phyloP scores from a whole-genome alignment of 1,140 invertebrate species.

The Palaemon carinicauda region DNA sequence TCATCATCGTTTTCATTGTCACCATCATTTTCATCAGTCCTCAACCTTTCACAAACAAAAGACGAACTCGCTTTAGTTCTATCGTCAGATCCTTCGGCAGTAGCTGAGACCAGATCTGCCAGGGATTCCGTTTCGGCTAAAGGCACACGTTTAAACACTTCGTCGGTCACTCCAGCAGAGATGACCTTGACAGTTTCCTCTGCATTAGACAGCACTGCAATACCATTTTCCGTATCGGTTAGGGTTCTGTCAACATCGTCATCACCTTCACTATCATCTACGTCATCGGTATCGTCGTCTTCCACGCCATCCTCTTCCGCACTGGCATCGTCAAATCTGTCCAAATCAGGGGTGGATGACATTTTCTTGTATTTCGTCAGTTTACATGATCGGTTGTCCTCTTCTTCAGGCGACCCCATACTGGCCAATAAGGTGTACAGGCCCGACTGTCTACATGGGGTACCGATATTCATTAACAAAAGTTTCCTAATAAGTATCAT shows the following conservation, averaged over 20 bases:
- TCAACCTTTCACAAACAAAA: too few relatives aligned
- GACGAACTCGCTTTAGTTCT: too few relatives aligned
- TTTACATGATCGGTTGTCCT: constrained; percentile 21
- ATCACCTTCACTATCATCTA: background rate
- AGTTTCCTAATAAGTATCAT: constrained; percentile 44
- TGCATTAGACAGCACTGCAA: background rate
- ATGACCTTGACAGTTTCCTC: background rate
- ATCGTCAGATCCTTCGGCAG: too few relatives aligned
- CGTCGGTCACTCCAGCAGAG: background rate
- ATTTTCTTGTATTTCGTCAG: constrained; percentile 46
- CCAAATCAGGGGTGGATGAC: constrained; percentile 41
- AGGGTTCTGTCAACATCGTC: background rate
- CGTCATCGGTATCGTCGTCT: background rate
- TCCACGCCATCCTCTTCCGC: background rate
- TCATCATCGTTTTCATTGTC: too few relatives aligned
- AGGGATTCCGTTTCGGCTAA: background rate
- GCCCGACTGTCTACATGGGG: constrained; percentile 50
- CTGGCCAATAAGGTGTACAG: constrained; percentile 31
- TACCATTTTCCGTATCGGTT: background rate
- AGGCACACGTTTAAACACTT: background rate
- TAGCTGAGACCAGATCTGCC: background rate
- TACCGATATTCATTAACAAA: constrained; percentile 51
- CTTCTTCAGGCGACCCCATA: constrained; percentile 42
- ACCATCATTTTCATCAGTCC: too few relatives aligned
- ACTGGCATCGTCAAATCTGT: constrained; percentile 31